Evolutionary conservation across 2,888 invertebrate genomes (phyloP).

Genomic region (Xiphydria camelus): DNA sequence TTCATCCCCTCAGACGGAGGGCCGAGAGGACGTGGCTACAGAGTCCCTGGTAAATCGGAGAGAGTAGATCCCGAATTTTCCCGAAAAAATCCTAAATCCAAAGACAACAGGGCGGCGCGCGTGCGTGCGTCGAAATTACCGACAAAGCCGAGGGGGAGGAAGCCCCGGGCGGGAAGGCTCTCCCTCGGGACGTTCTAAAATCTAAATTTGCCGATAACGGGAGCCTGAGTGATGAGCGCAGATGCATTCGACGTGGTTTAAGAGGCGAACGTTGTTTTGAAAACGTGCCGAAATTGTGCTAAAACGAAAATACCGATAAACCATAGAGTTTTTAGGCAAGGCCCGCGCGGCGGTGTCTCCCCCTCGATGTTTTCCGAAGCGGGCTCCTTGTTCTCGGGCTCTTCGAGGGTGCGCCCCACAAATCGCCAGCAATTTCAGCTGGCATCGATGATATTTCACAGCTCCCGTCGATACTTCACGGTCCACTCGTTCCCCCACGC

Average conservation of each 20-base stretch:
- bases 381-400: slow-evolving; percentile 17
- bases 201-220: slow-evolving; percentile 37
- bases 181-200: slow-evolving; percentile 12
- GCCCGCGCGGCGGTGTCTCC: neutral
- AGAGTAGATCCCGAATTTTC: too few relatives aligned
- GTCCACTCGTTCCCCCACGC: too few relatives aligned
- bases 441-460: slow-evolving; percentile 6
- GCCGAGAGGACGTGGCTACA: too few relatives aligned
- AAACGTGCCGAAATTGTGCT: slow-evolving; percentile 48
- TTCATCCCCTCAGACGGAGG: too few relatives aligned
- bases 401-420: slow-evolving; percentile 9
- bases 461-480: slow-evolving; percentile 2
- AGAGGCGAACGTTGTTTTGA: slow-evolving; percentile 39
- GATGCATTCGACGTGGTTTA: slow-evolving; percentile 37
- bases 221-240: slow-evolving; percentile 30
- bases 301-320: slow-evolving; percentile 22
- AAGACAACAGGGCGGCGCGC: too few relatives aligned
- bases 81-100: too few relatives aligned
- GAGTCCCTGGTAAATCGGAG: too few relatives aligned
- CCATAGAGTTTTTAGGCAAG: slow-evolving; percentile 1
- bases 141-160: too few relatives aligned
- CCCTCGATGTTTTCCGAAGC: slow-evolving; percentile 20
- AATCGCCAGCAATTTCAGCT: slow-evolving; percentile 15
- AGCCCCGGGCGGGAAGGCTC: too few relatives aligned
- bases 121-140: too few relatives aligned